These are phyloP conservation scores for Hystrix cristata DNA, from an alignment of 2,113 vertebrate species.

Conservation along the genomic window DNA sequence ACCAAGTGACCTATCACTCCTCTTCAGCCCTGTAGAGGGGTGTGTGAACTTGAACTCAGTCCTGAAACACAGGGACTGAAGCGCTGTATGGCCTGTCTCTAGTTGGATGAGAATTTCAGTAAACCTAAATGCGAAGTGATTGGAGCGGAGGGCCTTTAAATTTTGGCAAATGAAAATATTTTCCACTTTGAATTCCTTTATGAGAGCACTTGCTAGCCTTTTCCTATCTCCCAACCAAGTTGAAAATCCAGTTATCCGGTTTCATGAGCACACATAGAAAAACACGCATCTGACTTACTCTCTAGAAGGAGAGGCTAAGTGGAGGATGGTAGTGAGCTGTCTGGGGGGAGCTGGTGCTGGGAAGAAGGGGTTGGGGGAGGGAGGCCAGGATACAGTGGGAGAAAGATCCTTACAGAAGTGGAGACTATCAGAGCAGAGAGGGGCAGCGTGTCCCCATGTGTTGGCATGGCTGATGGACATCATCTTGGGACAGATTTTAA, in stretches of 20 bases:
- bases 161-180: conserved; percentile 53
- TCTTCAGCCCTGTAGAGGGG: neutral
- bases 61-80: neutral
- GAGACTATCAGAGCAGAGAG: neutral
- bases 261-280: neutral
- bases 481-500: neutral
- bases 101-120: conserved; percentile 14
- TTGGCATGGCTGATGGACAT: neutral
- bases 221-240: neutral
- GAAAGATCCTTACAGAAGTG: neutral
- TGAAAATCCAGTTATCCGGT: neutral
- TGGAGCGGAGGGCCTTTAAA: neutral
- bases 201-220: neutral
- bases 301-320: neutral
- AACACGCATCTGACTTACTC: neutral
- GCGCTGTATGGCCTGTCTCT: neutral
- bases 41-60: neutral
- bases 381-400: neutral
- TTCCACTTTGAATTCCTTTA: neutral
- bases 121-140: conserved; percentile 30
- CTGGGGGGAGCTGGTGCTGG: neutral
- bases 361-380: neutral
- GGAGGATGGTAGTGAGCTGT: neutral
- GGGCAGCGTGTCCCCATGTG: neutral
- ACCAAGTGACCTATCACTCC: neutral